phyloP scores from a whole-genome alignment of 2,797 vertebrate species.

The Coracias cyanogaster region DNA sequence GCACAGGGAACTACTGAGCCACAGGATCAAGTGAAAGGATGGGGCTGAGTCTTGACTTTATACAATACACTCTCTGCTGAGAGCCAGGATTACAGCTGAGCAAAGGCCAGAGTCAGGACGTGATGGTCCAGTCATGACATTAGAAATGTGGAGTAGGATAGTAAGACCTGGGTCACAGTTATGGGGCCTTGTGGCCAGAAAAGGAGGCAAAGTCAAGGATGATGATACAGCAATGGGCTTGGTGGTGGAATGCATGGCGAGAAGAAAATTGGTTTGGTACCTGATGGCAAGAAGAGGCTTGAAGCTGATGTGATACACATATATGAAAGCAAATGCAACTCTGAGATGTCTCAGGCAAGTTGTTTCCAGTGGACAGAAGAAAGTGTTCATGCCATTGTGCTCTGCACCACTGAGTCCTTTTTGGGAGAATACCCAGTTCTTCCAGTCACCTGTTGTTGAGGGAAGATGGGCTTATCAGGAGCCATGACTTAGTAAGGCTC shows the following conservation, averaged over 20 bases:
- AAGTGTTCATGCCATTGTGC: background rate
- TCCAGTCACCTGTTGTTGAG: background rate
- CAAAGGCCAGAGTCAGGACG: background rate
- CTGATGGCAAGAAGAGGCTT: background rate
- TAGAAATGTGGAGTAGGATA: background rate
- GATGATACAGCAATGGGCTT: background rate
- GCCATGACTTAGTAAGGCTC: background rate
- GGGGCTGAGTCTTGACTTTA: background rate
- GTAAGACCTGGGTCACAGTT: background rate
- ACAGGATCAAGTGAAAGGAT: background rate
- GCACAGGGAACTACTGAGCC: background rate
- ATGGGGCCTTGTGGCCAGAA: background rate
- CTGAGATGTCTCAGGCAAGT: background rate
- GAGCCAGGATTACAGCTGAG: background rate
- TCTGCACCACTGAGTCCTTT: background rate
- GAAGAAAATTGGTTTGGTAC: background rate
- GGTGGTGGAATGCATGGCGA: background rate
- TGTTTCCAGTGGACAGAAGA: background rate
- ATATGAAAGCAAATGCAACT: background rate
- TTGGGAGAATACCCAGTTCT: background rate
- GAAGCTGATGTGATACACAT: background rate
- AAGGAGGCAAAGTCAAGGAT: background rate
- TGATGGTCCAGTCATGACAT: background rate
- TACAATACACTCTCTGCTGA: background rate
- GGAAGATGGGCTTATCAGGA: background rate